A percentile compares a stretch with the other conserved stretches of the same genome.
Evolutionary conservation across 2,797 vertebrate genomes (phyloP).

Genomic region (Erpetoichthys calabaricus): DNA sequence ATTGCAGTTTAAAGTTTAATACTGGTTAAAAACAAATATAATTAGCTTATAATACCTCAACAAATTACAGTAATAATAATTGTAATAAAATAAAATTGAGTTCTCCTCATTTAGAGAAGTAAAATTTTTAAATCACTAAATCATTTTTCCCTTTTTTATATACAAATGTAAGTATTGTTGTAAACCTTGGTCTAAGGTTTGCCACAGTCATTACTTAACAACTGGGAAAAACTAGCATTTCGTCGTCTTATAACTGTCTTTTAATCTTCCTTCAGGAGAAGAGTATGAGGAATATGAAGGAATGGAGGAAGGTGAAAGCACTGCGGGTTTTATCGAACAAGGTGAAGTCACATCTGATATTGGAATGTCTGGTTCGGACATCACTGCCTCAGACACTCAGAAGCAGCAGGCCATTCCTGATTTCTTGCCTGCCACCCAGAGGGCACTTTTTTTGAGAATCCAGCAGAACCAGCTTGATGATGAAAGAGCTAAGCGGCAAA

Average conservation of each 20-base stretch:
- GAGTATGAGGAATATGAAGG: constrained; percentile 55
- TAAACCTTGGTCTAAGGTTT: too few species aligned
- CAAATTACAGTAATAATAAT: too few species aligned
- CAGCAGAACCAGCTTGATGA: constrained; percentile 92
- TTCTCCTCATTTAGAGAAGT: too few species aligned
- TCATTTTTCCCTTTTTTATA: too few species aligned
- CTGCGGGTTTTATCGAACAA: constrained; percentile 35
- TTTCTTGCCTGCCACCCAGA: constrained; percentile 81
- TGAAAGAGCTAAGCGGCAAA: constrained; percentile 69
- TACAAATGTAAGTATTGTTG: too few species aligned
- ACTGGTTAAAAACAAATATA: too few species aligned
- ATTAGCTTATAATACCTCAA: too few species aligned
- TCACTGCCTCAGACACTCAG: constrained; percentile 32
- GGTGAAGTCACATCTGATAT: constrained; percentile 29
- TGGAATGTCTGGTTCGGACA: constrained; percentile 30
- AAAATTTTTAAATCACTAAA: too few species aligned
- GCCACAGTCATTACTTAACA: too few species aligned
- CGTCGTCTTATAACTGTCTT: constrained; percentile 4
- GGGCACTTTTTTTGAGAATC: constrained; percentile 83
- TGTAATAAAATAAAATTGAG: too few species aligned
- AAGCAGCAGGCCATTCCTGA: constrained; percentile 60
- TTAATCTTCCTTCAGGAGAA: constrained; percentile 37
- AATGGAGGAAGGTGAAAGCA: constrained; percentile 44
- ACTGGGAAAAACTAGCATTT: too few species aligned
- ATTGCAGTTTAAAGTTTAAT: too few species aligned